These are phyloP conservation scores for Holacanthus passer DNA, from an alignment of 2,113 vertebrate species.

Conservation along the genomic window DNA sequence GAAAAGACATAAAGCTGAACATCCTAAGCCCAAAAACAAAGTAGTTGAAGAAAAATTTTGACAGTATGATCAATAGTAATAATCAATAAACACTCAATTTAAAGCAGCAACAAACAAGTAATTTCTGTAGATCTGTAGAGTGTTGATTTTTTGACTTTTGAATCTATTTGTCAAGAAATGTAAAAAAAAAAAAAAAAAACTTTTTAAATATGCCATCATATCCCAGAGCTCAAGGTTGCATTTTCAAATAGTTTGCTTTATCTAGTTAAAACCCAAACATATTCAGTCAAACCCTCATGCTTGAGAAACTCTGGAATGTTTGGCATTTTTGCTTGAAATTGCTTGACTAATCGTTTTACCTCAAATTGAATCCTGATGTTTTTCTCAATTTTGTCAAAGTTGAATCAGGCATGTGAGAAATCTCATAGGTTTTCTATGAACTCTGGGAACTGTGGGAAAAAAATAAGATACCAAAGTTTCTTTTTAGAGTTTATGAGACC, in stretches of 20 bases:
- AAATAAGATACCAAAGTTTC: neutral
- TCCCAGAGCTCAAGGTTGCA: neutral
- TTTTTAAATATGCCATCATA: neutral
- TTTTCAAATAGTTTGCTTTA: neutral
- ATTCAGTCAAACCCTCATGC: neutral
- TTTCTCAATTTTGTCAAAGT: neutral
- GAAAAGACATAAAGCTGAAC: neutral
- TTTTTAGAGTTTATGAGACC: neutral
- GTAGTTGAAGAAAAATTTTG: neutral
- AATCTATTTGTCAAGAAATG: neutral
- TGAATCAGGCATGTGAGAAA: neutral
- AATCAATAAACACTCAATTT: neutral
- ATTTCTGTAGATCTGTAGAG: too few relatives aligned
- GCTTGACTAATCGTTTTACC: neutral
- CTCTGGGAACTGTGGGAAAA: neutral
- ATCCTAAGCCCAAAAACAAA: neutral
- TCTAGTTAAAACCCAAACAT: too few relatives aligned
- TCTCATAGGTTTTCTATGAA: neutral
- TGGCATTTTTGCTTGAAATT: neutral
- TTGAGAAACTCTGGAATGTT: neutral
- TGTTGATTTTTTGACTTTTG: neutral
- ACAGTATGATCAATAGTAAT: neutral
- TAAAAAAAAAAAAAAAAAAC: too few relatives aligned
- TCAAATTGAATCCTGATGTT: neutral
- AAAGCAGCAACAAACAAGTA: neutral